Base-by-base conservation (phyloP, 2,888 invertebrate genomes). In the Agriopis leucophaearia region DNA sequence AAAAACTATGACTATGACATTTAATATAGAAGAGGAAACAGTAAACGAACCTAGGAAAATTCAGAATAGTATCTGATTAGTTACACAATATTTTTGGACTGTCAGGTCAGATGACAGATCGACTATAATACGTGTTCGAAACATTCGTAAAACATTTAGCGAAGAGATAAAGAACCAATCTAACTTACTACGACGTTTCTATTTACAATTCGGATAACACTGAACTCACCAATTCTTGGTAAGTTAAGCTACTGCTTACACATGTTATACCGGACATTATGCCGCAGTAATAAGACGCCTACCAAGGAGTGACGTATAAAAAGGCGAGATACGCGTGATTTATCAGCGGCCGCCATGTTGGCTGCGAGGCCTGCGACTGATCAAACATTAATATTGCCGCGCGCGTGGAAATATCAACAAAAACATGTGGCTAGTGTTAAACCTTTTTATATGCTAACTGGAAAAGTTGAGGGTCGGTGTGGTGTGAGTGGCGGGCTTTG, bases 311-410 rank as follows among this genome's bases (percentile, higher is more conserved):
- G 81, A 76, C 81, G 77, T 73, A 78, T 81, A 84, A 85, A 83
- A 81, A 78, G 73, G 74, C 78, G 74, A 80, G 74, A 82, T 82
- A 72, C 71, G 73, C 73, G 78, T 85, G 82, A 88, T 88, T 84
- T 87, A 87, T 85, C 72, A 80, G 71, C 77, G 74, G 78, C 73
- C 73, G 77, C 85, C 85, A 84, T 86, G 79, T 82, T 81, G 77
- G 74, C 66, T 69, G 74, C 73, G 70, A 75, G 75, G 75, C 64
- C 75, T 52, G 64, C 60, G 63, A 47, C 66, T 79, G 77, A 81
- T 84, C 81, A 84, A 84, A 83, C 82, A 86, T 83, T 83, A 78
- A 86, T 81, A 77, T 71, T 69, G 65, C 70, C 77, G 54, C 38
- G 58, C 77, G 54, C 38, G 58, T 38, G 51, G 51, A 52, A 77